These are phyloP conservation scores for Eublepharis macularius DNA, from an alignment of 2,113 vertebrate genomes.

Conservation along the genomic window DNA sequence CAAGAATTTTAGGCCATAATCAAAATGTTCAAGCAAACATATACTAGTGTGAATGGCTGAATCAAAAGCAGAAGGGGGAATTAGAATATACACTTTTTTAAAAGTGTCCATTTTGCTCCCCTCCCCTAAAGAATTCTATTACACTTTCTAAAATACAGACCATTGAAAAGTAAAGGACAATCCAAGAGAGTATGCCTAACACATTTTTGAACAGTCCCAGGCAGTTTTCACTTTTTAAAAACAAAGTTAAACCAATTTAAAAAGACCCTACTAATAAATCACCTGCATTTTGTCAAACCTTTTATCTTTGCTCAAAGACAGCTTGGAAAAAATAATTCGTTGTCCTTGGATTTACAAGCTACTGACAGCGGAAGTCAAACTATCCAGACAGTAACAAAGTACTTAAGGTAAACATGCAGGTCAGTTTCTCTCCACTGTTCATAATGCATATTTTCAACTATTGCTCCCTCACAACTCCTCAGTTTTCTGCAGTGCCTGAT, in stretches of 20 bases:
- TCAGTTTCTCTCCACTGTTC: slow-evolving; percentile 43
- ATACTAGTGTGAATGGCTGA: too few species aligned
- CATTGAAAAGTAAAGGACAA: not conserved
- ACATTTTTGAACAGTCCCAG: not conserved
- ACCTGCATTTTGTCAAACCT: slow-evolving; percentile 60
- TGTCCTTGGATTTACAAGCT: slow-evolving; percentile 66
- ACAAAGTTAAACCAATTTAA: slow-evolving; percentile 49
- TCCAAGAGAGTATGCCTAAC: not conserved
- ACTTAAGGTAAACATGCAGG: slow-evolving; percentile 54
- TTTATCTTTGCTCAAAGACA: slow-evolving; percentile 71
- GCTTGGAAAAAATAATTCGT: slow-evolving; percentile 48
- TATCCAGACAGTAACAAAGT: slow-evolving; percentile 62
- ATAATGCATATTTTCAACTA: slow-evolving; percentile 45
- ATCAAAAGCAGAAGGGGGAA: not conserved
- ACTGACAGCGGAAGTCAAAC: slow-evolving; percentile 67
- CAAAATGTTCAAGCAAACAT: too few species aligned
- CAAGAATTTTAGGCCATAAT: too few species aligned
- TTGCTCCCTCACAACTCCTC: slow-evolving; percentile 39
- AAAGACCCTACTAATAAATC: slow-evolving; percentile 63
- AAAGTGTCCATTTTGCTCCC: not conserved
- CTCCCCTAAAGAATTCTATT: not conserved
- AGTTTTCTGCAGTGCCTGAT: slow-evolving; percentile 62
- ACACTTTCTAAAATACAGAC: not conserved
- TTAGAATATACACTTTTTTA: not conserved
- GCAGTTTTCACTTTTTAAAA: slow-evolving; percentile 12